phyloP scores from a whole-genome alignment of 2,888 invertebrate genomes.

The Graphium colonna region DNA sequence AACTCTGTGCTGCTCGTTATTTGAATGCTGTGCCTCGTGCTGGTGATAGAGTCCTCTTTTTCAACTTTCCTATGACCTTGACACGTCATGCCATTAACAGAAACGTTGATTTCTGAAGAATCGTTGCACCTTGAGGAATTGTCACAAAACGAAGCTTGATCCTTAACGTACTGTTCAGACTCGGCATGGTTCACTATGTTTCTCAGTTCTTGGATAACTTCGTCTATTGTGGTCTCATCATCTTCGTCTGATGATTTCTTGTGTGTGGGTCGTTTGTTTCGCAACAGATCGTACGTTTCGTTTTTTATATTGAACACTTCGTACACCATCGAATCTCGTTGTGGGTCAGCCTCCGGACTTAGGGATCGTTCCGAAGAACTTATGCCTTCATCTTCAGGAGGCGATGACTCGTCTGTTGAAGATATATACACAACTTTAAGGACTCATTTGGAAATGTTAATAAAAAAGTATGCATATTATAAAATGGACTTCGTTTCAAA shows the following conservation, averaged over 20 bases:
- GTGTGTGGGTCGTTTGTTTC: constrained; percentile 63
- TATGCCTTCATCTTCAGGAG: constrained; percentile 93
- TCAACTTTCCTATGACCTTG: constrained; percentile 57
- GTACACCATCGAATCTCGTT: constrained; percentile 81
- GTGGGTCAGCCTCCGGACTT: constrained; percentile 84
- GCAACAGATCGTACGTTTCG: constrained; percentile 74
- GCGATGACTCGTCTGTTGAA: constrained; percentile 83
- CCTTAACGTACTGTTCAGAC: constrained; percentile 81
- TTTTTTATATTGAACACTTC: constrained; percentile 81
- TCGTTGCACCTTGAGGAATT: constrained; percentile 63
- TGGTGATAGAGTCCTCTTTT: constrained; percentile 77
- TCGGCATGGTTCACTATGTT: constrained; percentile 93
- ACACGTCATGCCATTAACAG: constrained; percentile 52
- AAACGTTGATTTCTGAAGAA: constrained; percentile 64
- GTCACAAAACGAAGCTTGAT: constrained; percentile 48
- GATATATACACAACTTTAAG: no score
- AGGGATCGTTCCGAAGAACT: constrained; percentile 91
- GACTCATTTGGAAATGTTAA: no score
- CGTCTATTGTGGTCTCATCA: constrained; percentile 91
- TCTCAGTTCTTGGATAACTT: constrained; percentile 91
- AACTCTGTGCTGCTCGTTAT: constrained; percentile 70
- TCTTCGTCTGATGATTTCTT: constrained; percentile 81
- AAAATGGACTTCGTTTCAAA: no score
- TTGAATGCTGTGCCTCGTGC: constrained; percentile 74
- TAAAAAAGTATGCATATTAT: no score